Base-by-base conservation (phyloP, 2,113 vertebrate species). In the Oceanodroma tethys region DNA sequence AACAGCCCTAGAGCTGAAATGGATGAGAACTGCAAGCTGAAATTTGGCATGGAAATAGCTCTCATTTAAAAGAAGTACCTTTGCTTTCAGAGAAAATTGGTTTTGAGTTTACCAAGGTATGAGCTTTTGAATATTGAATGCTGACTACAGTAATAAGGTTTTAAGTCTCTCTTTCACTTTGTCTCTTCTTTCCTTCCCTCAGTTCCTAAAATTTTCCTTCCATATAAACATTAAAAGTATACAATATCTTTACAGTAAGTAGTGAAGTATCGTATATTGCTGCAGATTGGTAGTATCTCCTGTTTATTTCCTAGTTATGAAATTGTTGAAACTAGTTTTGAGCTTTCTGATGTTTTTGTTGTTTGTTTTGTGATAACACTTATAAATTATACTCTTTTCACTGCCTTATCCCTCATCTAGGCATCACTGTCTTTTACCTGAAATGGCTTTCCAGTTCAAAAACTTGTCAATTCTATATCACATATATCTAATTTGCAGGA, bases 21-120 rank as follows among this genome's bases (percentile, higher is more conserved):
- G 50, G 36, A 58, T 80, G 30, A 73, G 27, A 90, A 72, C 7
- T 80, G 62, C 53, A 84, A 93, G 45, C 45, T 76, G 11, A 93
- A 93, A 93, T 91, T 81, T 66, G 53, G 27, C 50, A 88, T 70
- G 58, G 62, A 95, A 97, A 96, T 92, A 88, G 50, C 55, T 95
- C 30, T 96, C 27, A 66, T 82, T 90, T 80, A 66, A 86, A 90
- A 90, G 29, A 71, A 79, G 17, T 70, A 56, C 11, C 25, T 93
- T 68, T 80, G 8, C 45, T 83, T 94, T 92, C 92, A 94, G 85
- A 83, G 34, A 92, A 95, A 90, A 93, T 92, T 91, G 30, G 2
- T 14, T 94, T 91, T 96, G 66, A 76, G 34, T 92, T 92, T 43
- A 47, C 45, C 36, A 70, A 88, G 48, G 32, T 93, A 73, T 76